Evolutionary conservation across 2,888 invertebrate genomes (phyloP).

Genomic region (Sericinus montela): DNA sequence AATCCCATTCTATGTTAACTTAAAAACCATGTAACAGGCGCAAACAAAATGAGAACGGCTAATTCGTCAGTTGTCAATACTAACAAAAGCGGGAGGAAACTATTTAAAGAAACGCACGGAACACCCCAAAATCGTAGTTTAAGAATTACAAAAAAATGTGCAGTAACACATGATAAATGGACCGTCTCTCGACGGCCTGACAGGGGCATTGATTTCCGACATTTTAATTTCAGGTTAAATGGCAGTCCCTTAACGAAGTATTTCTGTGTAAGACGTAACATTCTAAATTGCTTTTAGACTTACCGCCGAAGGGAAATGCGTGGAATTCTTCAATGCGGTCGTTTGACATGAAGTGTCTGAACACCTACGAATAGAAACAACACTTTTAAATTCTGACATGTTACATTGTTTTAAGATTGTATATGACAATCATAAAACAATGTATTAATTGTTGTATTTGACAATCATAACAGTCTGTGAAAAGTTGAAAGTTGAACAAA

Average conservation of each 20-base stretch:
- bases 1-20: too few relatives aligned
- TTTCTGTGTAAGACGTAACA: constrained; percentile 44
- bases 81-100: constrained; percentile 14
- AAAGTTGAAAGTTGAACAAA: too few relatives aligned
- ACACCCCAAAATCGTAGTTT: constrained; percentile 19
- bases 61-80: constrained; percentile 28
- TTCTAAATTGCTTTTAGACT: constrained; percentile 27
- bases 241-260: constrained; percentile 49
- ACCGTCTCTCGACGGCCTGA: constrained; percentile 44
- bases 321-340: constrained; percentile 28
- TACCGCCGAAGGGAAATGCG: constrained; percentile 23
- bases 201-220: constrained; percentile 68
- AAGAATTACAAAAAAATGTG: constrained; percentile 41
- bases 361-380: background rate
- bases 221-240: constrained; percentile 76
- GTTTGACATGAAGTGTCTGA: constrained; percentile 9
- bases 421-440: too few relatives aligned
- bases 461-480: too few relatives aligned
- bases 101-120: constrained; percentile 26
- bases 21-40: background rate
- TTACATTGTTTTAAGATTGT: too few relatives aligned
- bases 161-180: constrained; percentile 45
- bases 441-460: too few relatives aligned
- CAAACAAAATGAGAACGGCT: constrained; percentile 26
- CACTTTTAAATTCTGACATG: too few relatives aligned